Evolutionary conservation across 2,113 vertebrate genomes (phyloP).

Genomic region (Grammomys dolichurus): DNA sequence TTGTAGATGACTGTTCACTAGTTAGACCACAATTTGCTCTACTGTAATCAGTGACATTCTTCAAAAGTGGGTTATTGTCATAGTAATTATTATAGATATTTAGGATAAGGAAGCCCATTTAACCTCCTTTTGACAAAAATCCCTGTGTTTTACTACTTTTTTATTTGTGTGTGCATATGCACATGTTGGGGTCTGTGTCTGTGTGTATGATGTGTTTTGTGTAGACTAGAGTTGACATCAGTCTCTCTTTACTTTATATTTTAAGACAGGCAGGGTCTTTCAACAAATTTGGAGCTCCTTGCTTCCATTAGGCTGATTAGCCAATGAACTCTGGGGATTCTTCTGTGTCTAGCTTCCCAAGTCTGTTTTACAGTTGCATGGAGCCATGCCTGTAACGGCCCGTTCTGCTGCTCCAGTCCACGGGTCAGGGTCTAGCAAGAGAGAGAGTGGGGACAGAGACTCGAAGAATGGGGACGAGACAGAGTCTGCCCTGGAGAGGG

Average conservation of each 20-base stretch:
- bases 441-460: too few species aligned
- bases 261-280: background rate
- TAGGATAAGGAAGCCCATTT: background rate
- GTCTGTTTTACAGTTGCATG: background rate
- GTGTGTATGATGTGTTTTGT: background rate
- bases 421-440: too few species aligned
- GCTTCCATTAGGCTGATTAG: background rate
- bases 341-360: background rate
- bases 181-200: background rate
- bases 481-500: too few species aligned
- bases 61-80: background rate
- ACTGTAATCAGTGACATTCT: background rate
- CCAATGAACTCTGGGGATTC: background rate
- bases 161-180: background rate
- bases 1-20: background rate
- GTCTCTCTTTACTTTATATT: background rate
- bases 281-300: background rate
- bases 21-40: background rate
- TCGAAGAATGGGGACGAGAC: too few species aligned
- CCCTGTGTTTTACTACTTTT: background rate
- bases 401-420: too few species aligned
- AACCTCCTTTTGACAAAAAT: background rate
- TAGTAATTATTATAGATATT: background rate
- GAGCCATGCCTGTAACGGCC: background rate
- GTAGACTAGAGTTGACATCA: background rate